A percentile compares a stretch with the other conserved stretches of the same genome.
phyloP scores from a whole-genome alignment of 2,888 invertebrate genomes.

The Argyra leucocephala region DNA sequence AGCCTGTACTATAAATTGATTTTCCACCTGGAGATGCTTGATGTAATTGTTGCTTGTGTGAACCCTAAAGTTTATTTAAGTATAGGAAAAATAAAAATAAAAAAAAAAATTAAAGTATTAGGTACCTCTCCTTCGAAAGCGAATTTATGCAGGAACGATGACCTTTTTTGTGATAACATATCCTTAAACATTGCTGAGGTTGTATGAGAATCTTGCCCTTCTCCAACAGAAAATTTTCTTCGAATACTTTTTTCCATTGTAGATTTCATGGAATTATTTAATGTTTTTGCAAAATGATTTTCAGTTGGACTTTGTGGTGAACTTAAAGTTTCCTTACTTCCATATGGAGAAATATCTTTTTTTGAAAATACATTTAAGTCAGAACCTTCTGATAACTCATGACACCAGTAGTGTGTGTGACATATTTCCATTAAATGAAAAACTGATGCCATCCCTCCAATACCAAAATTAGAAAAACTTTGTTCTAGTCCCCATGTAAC shows the following conservation, averaged over 20 bases:
- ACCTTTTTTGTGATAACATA: constrained; percentile 84
- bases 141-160: constrained; percentile 73
- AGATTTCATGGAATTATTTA: constrained; percentile 47
- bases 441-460: constrained; percentile 95
- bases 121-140: constrained; percentile 87
- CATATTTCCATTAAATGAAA: constrained; percentile 96
- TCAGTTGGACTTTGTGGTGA: constrained; percentile 50
- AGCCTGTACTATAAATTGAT: constrained; percentile 76
- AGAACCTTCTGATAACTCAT: constrained; percentile 60
- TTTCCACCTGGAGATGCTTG: constrained; percentile 60
- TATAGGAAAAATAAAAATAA: neutral
- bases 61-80: neutral
- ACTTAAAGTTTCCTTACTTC: constrained; percentile 57
- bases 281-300: constrained; percentile 50
- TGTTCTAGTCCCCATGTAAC: constrained; percentile 83
- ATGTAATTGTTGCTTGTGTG: constrained; percentile 26
- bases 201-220: constrained; percentile 59
- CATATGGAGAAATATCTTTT: constrained; percentile 49
- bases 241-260: constrained; percentile 37
- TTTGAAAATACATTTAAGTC: constrained; percentile 43
- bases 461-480: constrained; percentile 84
- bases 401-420: constrained; percentile 96
- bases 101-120: constrained; percentile 26
- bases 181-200: constrained; percentile 90
- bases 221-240: constrained; percentile 57